Conservation (phyloP, 2,113 vertebrate genomes). For the Phaethon lepturus region DNA sequence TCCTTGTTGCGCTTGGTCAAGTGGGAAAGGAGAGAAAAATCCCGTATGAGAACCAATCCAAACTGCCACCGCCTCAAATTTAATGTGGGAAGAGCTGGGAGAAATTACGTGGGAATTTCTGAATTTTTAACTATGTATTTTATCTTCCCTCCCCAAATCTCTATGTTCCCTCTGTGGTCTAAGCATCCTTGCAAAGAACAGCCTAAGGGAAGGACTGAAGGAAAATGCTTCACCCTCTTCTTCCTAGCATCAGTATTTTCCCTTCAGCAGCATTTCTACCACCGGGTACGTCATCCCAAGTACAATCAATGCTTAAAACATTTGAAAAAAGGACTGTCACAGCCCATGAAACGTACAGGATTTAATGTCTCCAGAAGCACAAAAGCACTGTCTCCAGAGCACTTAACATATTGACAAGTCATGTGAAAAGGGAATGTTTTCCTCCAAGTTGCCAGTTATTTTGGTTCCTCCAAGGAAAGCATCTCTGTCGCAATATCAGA, state of each 20-base stretch:
- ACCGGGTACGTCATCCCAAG: background rate
- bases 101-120: fast-evolving
- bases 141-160: background rate
- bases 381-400: constrained; percentile 49
- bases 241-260: background rate
- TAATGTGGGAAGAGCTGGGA: background rate
- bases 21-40: background rate
- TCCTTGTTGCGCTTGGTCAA: background rate
- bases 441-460: constrained; percentile 4
- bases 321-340: constrained; percentile 29
- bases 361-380: constrained; percentile 45
- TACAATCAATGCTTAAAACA: constrained; percentile 17
- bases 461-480: background rate
- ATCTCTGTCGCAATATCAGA: background rate
- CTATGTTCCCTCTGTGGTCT: background rate
- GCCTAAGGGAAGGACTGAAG: background rate
- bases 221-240: background rate
- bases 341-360: background rate
- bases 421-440: constrained; percentile 3
- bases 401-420: constrained; percentile 47
- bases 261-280: background rate
- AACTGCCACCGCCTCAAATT: background rate
- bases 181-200: background rate
- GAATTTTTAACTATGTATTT: background rate
- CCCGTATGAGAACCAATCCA: background rate